Conservation (phyloP, 2,888 invertebrate species). For the Loripinus fragilis region DNA sequence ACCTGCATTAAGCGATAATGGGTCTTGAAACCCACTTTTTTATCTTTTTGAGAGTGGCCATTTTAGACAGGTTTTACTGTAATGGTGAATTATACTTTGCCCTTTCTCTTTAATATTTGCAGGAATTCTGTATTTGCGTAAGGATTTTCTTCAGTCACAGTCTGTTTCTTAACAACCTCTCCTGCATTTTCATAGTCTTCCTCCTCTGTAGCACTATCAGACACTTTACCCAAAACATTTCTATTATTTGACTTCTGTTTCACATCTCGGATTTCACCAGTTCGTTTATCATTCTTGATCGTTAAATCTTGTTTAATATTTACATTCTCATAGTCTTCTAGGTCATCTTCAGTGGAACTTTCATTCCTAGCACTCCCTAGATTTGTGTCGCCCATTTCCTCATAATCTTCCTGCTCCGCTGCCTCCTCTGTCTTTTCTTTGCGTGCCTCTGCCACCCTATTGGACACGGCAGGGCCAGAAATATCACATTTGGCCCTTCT, state of each 20-base stretch:
- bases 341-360: not conserved
- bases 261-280: not conserved
- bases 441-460: not conserved
- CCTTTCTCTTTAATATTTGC: not conserved
- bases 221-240: not conserved
- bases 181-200: constrained; percentile 33
- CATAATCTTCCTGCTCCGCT: not conserved
- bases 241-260: not conserved
- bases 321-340: constrained; percentile 26
- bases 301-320: not conserved
- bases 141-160: not conserved
- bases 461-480: no score
- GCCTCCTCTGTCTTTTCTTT: not conserved
- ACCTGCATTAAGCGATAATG: no score
- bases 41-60: no score
- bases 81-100: not conserved
- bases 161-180: not conserved
- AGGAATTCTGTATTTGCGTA: constrained; percentile 29
- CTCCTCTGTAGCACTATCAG: not conserved
- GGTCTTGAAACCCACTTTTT: no score
- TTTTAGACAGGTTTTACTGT: no score
- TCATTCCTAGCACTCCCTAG: not conserved
- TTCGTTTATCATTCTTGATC: not conserved
- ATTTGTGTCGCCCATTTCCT: not conserved
- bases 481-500: no score